Percentiles rank a stretch among this genome's conserved stretches.
phyloP scores from a whole-genome alignment of 1,140 invertebrate genomes.

The Hylaeus volcanicus region DNA sequence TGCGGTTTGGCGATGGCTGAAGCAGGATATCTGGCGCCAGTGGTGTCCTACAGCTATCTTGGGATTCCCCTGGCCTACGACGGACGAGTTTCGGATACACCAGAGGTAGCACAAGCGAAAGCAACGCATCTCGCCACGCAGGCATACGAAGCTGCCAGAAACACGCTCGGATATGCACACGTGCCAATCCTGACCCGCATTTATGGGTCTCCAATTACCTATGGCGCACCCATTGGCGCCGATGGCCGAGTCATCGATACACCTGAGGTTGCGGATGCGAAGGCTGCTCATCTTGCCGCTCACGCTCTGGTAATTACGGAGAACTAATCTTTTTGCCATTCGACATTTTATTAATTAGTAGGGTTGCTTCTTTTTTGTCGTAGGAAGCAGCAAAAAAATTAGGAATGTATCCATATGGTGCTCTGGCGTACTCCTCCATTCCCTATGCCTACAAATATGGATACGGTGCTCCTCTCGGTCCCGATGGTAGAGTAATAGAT shows the following conservation, averaged over 20 bases:
- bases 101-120: constrained; percentile 83
- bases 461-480: constrained; percentile 65
- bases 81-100: constrained; percentile 80
- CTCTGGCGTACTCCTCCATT: constrained; percentile 65
- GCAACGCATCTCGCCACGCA: constrained; percentile 78
- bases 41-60: constrained; percentile 12
- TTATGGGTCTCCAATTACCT: constrained; percentile 51
- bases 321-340: not conserved
- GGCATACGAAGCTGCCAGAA: constrained; percentile 72
- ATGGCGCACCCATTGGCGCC: constrained; percentile 76
- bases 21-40: constrained; percentile 44
- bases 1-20: constrained; percentile 54
- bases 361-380: not conserved
- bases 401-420: constrained; percentile 70
- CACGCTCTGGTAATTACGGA: constrained; percentile 70
- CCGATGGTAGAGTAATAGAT: constrained; percentile 69
- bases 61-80: constrained; percentile 63
- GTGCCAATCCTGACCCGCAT: constrained; percentile 53
- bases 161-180: constrained; percentile 67
- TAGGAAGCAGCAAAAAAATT: constrained; percentile 71
- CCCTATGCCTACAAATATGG: constrained; percentile 79
- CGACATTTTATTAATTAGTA: no score
- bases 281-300: constrained; percentile 82
- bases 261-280: constrained; percentile 83
- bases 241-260: constrained; percentile 83